Base-by-base conservation (phyloP, 2,888 invertebrate genomes). In the Drosophila mettleri region DNA sequence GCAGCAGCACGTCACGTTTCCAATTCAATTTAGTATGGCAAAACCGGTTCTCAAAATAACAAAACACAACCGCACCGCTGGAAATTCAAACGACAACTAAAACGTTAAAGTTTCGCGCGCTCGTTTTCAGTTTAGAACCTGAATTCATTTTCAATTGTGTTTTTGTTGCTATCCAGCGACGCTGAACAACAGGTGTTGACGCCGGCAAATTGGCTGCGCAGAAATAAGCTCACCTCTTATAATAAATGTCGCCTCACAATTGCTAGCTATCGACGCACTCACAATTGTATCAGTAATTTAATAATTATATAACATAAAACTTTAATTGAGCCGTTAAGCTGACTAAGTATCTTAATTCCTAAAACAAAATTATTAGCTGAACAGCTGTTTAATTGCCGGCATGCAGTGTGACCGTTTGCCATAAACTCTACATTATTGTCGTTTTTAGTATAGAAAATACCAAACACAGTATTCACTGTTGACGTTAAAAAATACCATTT, bases 21-120 rank as follows among this genome's bases (percentile, higher is more conserved):
- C 31, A 66, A 55, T 60, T 74, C 14, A 14, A 34, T 65, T 63
- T 62, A 45, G 41, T 54, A 33, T 31, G 38, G 29, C 9, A 16
- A 74, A 83, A 83, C 84, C 84, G 81, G 83, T 80, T 41, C 63
- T 18, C 45, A 7, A 48, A 57, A 39, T 43, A 58, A 55, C 81
- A 86, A 48, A 58, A 55, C 81, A 83, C 83, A 81, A 83, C 83
- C 86, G 84, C 48, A 69, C 69, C 69, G 62, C 65, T 61, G 65
- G 69, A 83, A 79, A 86, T 86, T 84, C 84, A 84, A 83, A 84
- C 69, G 71, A 70, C 74, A 72, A 86, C 86, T 86, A 55, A 76
- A 74, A 14, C 72, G 53, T 68, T 68, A 39, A 51, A 59, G 74
- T 53, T 70, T 70, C 52, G 74, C 78, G 70, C 70, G 69, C 65